phyloP scores from a whole-genome alignment of 2,797 vertebrate genomes.

The Microctenopoma lineatum region DNA sequence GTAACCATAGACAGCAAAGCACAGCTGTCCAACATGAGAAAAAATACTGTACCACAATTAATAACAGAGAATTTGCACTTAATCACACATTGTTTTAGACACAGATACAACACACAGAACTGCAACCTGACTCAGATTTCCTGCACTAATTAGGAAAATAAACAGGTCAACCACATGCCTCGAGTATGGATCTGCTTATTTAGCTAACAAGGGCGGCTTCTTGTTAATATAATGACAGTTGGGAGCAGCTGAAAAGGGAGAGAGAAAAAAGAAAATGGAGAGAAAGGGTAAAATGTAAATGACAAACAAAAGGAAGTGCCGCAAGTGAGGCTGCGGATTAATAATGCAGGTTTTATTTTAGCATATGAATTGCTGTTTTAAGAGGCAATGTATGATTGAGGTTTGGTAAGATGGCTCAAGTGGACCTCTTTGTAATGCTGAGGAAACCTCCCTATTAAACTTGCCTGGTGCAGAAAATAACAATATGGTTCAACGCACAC shows the following conservation, averaged over 20 bases:
- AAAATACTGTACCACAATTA: slow-evolving; percentile 20
- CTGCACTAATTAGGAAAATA: slow-evolving; percentile 68
- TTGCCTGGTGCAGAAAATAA: slow-evolving; percentile 15
- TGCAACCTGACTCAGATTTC: slow-evolving; percentile 45
- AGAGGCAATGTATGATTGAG: slow-evolving; percentile 41
- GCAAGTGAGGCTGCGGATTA: slow-evolving; percentile 43
- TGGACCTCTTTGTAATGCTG: slow-evolving; percentile 40
- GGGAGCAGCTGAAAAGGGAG: slow-evolving; percentile 27
- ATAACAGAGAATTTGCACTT: slow-evolving; percentile 33
- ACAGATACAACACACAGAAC: slow-evolving; percentile 32
- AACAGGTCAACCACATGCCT: slow-evolving; percentile 57
- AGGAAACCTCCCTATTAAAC: slow-evolving; percentile 55
- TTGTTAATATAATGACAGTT: slow-evolving; percentile 55
- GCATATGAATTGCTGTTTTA: slow-evolving; percentile 66
- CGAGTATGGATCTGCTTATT: slow-evolving; percentile 48
- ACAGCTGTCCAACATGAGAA: slow-evolving; percentile 24
- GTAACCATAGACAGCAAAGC: slow-evolving; percentile 14
- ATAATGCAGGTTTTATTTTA: slow-evolving; percentile 56
- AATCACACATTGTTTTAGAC: slow-evolving; percentile 12
- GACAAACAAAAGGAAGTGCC: slow-evolving; percentile 38
- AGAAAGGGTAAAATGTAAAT: slow-evolving; percentile 14
- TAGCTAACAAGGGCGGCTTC: slow-evolving; percentile 50
- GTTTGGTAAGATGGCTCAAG: slow-evolving; percentile 43
- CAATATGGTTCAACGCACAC: slow-evolving; percentile 40
- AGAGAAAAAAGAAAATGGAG: slow-evolving; percentile 22